Evolutionary conservation across 1,140 invertebrate genomes (phyloP), one percentile per base, ranked within the genome.

Genomic region (Littorina saxatilis): DNA sequence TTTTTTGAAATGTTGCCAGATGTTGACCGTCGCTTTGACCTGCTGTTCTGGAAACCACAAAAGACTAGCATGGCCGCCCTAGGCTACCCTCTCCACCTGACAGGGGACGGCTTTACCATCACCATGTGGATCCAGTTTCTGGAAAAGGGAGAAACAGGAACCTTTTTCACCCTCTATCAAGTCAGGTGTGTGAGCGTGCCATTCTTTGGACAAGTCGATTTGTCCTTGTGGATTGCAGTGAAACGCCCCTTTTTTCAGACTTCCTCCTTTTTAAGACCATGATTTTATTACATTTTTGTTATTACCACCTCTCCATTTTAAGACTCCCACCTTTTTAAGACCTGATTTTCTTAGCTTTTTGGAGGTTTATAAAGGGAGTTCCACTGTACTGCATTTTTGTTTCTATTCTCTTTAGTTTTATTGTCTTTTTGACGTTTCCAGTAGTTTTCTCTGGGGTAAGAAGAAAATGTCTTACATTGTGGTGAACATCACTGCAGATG

Each of bases 41-140:
- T 86, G 40, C 27, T 63, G 37, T 86, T 86, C 66, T 55, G 55
- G 27, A 50, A 75, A 20, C 55, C 77, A 13, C 32, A 74, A 20
- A 84, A 81, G 66, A 74, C 35, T 50, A 81, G 55, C 23, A 83
- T 84, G 74, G 85, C 85, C 20, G 61, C 70, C 37, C 29, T 86
- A 43, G 40, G 23, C 11, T 84, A 80, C 29, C 80, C 85, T 0
- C 72, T 86, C 17, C 63, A 47, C 20, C 58, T 84, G 4, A 72
- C 35, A 13, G 72, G 78, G 17, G 23, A 17, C 17, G 32, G 96
- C 90, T 93, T 99, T 17, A 98, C 97, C 0, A 94, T 99, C 47
- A 97, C 96, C 7, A 95, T 99, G 94, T 99, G 98, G 98, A 96
- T 99, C 0, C 97, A 98, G 91, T 99, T 98, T 86, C 96, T 96